Evolutionary conservation across 2,113 vertebrate species (phyloP).

Genomic region (Columba janthina): DNA sequence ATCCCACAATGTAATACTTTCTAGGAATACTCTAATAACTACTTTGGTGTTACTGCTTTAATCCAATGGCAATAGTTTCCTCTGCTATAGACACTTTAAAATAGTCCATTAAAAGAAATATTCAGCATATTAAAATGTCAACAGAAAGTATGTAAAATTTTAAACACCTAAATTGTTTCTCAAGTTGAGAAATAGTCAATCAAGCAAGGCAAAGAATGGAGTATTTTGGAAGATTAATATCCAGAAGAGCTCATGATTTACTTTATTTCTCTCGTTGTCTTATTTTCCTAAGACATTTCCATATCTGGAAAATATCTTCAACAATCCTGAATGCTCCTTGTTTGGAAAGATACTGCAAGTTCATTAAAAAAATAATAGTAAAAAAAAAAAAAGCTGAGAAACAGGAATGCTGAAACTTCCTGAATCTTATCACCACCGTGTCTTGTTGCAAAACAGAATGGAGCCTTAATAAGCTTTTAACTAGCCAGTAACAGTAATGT

Average conservation of each 20-base stretch:
- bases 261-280: not conserved
- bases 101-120: not conserved
- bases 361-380: not conserved
- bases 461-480: not conserved
- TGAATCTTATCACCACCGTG: not conserved
- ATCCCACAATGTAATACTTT: not conserved
- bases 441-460: not conserved
- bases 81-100: not conserved
- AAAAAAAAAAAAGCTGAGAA: not conserved
- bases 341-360: not conserved
- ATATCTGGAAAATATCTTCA: not conserved
- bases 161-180: not conserved
- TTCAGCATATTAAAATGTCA: not conserved
- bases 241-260: not conserved
- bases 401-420: not conserved
- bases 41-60: not conserved
- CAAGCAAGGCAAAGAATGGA: not conserved
- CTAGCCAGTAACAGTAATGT: not conserved
- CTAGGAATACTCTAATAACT: not conserved
- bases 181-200: not conserved
- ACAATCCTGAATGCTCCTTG: not conserved
- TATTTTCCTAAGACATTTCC: not conserved
- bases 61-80: not conserved
- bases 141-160: not conserved
- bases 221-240: not conserved